Percentiles rank a stretch among this genome's conserved stretches.
Evolutionary conservation across 2,888 invertebrate genomes (phyloP).

Genomic region (Leptarthrus brevirostris): DNA sequence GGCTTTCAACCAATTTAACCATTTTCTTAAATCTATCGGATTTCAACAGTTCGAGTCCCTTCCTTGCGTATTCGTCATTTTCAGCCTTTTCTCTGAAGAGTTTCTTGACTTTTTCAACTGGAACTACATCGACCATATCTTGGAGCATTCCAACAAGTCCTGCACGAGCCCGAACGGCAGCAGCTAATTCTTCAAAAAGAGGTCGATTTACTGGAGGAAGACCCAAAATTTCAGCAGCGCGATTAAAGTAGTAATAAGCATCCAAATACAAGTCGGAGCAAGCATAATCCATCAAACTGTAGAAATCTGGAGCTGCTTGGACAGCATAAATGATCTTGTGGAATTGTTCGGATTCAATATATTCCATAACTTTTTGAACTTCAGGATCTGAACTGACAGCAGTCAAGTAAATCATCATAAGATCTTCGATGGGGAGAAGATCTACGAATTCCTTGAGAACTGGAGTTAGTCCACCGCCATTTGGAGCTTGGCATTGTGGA

Average conservation of each 20-base stretch:
- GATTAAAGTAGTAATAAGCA: slow-evolving; percentile 52
- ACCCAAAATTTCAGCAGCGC: slow-evolving; percentile 49
- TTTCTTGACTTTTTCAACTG: slow-evolving; percentile 43
- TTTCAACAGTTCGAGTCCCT: slow-evolving; percentile 47
- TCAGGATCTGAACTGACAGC: slow-evolving; percentile 51
- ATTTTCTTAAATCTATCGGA: slow-evolving; percentile 52
- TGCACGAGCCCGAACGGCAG: background rate
- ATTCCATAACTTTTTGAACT: slow-evolving; percentile 50
- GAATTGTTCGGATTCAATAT: slow-evolving; percentile 47
- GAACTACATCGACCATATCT: slow-evolving; percentile 48
- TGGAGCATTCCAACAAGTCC: slow-evolving; percentile 51
- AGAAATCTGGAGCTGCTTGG: slow-evolving; percentile 50
- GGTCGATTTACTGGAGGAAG: slow-evolving; percentile 50
- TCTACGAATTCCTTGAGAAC: slow-evolving; percentile 51
- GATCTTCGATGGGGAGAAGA: slow-evolving; percentile 41
- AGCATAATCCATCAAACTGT: slow-evolving; percentile 48
- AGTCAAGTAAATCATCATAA: slow-evolving; percentile 46
- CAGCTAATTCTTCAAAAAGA: background rate
- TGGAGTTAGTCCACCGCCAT: slow-evolving; percentile 49
- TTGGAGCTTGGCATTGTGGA: slow-evolving; percentile 45
- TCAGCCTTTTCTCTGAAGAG: slow-evolving; percentile 26
- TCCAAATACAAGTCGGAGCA: slow-evolving; percentile 52
- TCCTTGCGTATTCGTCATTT: slow-evolving; percentile 49
- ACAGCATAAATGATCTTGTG: slow-evolving; percentile 43
- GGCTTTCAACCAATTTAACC: slow-evolving; percentile 50